Conservation (phyloP, 2,113 vertebrate genomes). For the Phylloscopus whistleri region DNA sequence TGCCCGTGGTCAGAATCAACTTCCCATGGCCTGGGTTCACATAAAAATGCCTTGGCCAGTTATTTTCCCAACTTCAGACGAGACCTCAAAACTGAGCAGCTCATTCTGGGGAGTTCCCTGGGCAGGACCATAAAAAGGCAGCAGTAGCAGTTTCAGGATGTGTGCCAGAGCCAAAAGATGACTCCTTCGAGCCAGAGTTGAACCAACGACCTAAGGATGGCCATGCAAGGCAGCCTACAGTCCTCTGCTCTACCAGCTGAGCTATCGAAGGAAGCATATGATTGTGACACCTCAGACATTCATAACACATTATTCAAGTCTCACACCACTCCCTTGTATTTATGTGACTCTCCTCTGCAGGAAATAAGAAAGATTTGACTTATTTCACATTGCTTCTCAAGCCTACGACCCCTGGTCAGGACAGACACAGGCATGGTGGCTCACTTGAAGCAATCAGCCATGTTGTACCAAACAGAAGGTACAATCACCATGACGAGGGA, state of each 20-base stretch:
- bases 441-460: background rate
- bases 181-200: constrained; percentile 59
- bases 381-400: background rate
- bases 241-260: constrained; percentile 92
- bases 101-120: fast-evolving
- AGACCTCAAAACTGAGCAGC: fast-evolving
- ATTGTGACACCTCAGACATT: fast-evolving
- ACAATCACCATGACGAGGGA: background rate
- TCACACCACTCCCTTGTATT: background rate
- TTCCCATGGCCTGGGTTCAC: fast-evolving
- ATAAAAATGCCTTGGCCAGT: fast-evolving
- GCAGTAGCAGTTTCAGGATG: fast-evolving
- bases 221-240: constrained; percentile 40
- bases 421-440: background rate
- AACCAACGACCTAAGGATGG: constrained; percentile 86
- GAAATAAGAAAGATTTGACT: background rate
- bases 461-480: background rate
- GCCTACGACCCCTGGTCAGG: background rate
- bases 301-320: background rate
- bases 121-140: background rate
- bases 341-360: background rate
- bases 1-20: fast-evolving
- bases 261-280: constrained; percentile 53
- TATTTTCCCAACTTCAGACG: fast-evolving
- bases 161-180: background rate